Evolutionary conservation across 1,140 invertebrate genomes (phyloP), one percentile per base, ranked within the genome.

Genomic region (Choristoneura fumiferana): DNA sequence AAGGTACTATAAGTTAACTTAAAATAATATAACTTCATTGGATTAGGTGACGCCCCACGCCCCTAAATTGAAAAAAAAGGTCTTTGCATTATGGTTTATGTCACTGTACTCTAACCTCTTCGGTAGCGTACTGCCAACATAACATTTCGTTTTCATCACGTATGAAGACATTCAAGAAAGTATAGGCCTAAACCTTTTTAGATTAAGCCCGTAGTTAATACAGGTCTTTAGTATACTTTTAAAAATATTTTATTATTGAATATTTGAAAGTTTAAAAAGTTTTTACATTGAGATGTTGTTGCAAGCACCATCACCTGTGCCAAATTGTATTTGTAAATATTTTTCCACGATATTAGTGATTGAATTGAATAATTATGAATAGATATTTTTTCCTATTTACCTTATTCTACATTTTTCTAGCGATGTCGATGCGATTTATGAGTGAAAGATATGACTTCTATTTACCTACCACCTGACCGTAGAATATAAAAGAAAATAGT

Each of bases 321-420:
- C 84, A 88, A 88, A 86, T 74, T 60, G 69, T 73, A 65, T 64
- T 67, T 84, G 79, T 86, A 84, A 81, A 85, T 81, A 79, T 84
- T 76, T 84, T 83, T 77, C 78, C 76, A 75, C 58, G 59, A 55
- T 64, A 59, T 72, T 70, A 71, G 65, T 36, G 13, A 61, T 67
- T 67, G 49, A 66, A 64, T 66, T 69, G 60, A 63, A 62, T 63
- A 60, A 29, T 67, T 61, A 62, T 43, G 36, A 49, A 57, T 55
- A 58, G 54, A 56, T 55, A 45, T 54, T 58, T 61, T 65, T 65
- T 61, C 34, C 33, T 39, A 62, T 58, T 67, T 66, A 66, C 64
- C 49, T 49, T 61, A 54, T 60, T 60, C 60, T 63, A 61, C 56
- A 22, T 65, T 38, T 65, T 66, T 65, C 65, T 77, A 66, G 63